These are phyloP conservation scores for Plutomurus gul DNA, from an alignment of 1,140 invertebrate genomes.

Conservation along the genomic window DNA sequence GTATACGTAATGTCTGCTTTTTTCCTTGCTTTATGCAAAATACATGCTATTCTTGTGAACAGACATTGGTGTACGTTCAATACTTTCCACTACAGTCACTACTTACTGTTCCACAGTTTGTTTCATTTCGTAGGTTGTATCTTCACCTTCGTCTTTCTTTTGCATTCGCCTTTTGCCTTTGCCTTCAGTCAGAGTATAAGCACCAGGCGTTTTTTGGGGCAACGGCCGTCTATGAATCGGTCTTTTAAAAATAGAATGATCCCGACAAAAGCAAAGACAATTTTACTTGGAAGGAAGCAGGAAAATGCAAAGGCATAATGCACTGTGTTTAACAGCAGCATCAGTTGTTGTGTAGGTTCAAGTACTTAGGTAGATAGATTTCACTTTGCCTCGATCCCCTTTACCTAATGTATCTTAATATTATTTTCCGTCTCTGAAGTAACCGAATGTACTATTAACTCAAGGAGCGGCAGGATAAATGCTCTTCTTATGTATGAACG, in stretches of 20 bases:
- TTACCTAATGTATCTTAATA: too few species aligned
- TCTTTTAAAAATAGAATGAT: conserved; percentile 44
- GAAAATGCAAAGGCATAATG: background rate
- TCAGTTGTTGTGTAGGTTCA: too few species aligned
- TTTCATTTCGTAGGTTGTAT: background rate
- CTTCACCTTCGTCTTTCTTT: conserved; percentile 28
- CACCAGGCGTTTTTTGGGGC: conserved; percentile 39
- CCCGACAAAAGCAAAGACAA: conserved; percentile 26
- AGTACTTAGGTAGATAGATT: too few species aligned
- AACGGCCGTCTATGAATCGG: conserved; percentile 46
- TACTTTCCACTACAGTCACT: background rate
- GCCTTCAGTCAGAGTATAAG: conserved; percentile 19
- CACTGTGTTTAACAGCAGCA: too few species aligned
- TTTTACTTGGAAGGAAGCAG: background rate
- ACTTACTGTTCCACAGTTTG: background rate
- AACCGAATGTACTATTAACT: too few species aligned
- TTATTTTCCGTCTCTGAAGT: too few species aligned
- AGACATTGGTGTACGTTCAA: background rate
- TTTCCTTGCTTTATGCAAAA: background rate
- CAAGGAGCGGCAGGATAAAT: too few species aligned
- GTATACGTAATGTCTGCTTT: conserved; percentile 1
- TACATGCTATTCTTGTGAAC: background rate
- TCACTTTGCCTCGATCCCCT: too few species aligned
- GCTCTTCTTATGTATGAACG: too few species aligned
- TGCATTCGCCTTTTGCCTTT: conserved; percentile 24